A percentile compares a stretch with the other conserved stretches of the same genome.
phyloP scores from a whole-genome alignment of 2,113 vertebrate genomes.

The Zingel zingel region DNA sequence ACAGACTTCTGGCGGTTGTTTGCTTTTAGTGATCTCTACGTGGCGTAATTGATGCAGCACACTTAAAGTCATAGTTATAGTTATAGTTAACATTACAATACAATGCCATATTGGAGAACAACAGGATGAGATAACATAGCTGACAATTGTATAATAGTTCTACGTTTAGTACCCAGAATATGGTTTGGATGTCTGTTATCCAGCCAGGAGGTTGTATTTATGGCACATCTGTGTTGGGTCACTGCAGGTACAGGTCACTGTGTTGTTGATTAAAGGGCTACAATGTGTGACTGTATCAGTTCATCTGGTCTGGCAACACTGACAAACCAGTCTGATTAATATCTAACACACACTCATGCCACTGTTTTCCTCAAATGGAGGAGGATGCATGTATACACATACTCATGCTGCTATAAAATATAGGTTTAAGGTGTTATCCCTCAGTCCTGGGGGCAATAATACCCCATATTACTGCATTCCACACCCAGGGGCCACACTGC shows the following conservation, averaged over 20 bases:
- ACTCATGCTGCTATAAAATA: slow-evolving; percentile 79
- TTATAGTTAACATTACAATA: background rate
- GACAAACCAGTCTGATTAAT: slow-evolving; percentile 32
- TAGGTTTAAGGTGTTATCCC: slow-evolving; percentile 76
- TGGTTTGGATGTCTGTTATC: background rate
- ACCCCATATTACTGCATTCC: slow-evolving; percentile 85
- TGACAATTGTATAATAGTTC: background rate
- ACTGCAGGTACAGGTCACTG: background rate
- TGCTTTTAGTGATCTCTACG: too few species aligned
- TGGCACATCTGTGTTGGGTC: background rate
- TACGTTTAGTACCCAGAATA: background rate
- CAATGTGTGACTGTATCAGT: background rate
- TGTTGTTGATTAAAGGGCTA: slow-evolving; percentile 2
- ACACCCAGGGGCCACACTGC: slow-evolving; percentile 71
- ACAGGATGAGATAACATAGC: background rate
- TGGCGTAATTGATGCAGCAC: too few species aligned
- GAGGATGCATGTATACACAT: slow-evolving; percentile 42
- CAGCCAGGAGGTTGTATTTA: background rate
- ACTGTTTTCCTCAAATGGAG: slow-evolving; percentile 29
- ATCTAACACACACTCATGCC: slow-evolving; percentile 2
- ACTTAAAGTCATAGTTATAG: too few species aligned
- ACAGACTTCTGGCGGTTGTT: too few species aligned
- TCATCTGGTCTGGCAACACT: background rate
- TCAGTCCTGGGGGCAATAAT: slow-evolving; percentile 78
- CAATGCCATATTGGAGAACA: background rate